Evolutionary conservation across 2,113 vertebrate genomes (phyloP), one percentile per base, ranked within the genome.

Genomic region (Malurus melanocephalus): DNA sequence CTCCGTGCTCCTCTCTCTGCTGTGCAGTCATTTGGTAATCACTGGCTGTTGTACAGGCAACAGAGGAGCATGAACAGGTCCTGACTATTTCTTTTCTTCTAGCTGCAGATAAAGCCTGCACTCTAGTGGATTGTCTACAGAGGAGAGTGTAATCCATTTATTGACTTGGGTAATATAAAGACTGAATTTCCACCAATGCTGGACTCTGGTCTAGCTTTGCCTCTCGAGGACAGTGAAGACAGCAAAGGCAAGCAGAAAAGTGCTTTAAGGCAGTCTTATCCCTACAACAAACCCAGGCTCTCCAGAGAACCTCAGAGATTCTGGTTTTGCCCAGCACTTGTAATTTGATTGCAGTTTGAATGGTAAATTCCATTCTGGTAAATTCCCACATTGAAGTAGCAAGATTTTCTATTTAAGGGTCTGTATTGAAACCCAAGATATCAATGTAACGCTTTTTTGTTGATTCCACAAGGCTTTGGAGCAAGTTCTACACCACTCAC

Each of bases 111-210:
- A 87, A 93, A 95, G 91, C 51, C 95, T 94, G 94, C 92, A 90
- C 94, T 94, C 93, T 95, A 94, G 94, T 95, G 95, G 94, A 95
- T 92, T 94, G 51, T 87, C 33, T 88, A 26, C 27, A 51, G 1
- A 85, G 71, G 17, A 87, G 80, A 81, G 19, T 62, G 17, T 30
- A 55, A 88, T 68, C 28, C 49, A 27, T 72, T 80, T 59, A 60
- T 71, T 88, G 46, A 80, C 65, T 60, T 68, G 18, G 2, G 6
- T 5, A 13, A 19, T 80, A 33, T 28, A 38, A 74, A 16, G 14
- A 30, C 21, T 38, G 21, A 23, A 56, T 83, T 80, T 85, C n/a
- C 51, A 68, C 45, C 74, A 92, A 57, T 74, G 6, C 5, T 55
- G 30, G 38, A 19, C 17, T 67, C 5, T 89, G 13, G 30, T 76